Percentiles rank a stretch among this genome's conserved stretches.
phyloP scores from a whole-genome alignment of 2,888 invertebrate species.

The Thyatira batis region DNA sequence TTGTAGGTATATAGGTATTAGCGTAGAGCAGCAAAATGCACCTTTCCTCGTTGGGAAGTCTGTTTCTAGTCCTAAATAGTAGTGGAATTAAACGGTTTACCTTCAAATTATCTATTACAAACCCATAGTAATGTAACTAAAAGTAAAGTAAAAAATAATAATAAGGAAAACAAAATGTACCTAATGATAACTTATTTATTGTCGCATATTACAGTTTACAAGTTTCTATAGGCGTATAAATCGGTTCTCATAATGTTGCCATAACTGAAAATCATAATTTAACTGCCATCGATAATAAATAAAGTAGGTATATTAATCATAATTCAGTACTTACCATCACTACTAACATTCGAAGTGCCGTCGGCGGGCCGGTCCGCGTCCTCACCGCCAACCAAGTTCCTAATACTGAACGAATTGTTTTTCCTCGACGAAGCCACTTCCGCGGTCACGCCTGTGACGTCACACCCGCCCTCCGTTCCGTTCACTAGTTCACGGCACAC shows the following conservation, averaged over 20 bases:
- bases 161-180: too few species aligned
- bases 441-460: conserved; percentile 57
- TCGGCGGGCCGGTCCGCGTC: conserved; percentile 60
- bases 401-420: conserved; percentile 69
- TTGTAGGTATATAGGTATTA: too few species aligned
- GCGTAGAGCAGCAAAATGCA: too few species aligned
- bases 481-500: conserved; percentile 59
- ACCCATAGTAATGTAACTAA: too few species aligned
- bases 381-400: conserved; percentile 69
- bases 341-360: conserved; percentile 46
- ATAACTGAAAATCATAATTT: background rate
- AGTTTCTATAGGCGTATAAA: background rate
- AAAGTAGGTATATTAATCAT: background rate
- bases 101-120: too few species aligned
- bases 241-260: background rate
- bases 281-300: too few species aligned
- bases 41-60: too few species aligned
- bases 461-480: conserved; percentile 56
- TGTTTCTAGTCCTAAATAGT: too few species aligned
- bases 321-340: conserved; percentile 57
- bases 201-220: too few species aligned
- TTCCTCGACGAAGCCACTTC: conserved; percentile 60
- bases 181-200: too few species aligned
- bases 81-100: too few species aligned
- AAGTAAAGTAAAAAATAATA: too few species aligned